Evolutionary conservation across 2,113 vertebrate species (phyloP).

Genomic region (Colossoma macropomum): DNA sequence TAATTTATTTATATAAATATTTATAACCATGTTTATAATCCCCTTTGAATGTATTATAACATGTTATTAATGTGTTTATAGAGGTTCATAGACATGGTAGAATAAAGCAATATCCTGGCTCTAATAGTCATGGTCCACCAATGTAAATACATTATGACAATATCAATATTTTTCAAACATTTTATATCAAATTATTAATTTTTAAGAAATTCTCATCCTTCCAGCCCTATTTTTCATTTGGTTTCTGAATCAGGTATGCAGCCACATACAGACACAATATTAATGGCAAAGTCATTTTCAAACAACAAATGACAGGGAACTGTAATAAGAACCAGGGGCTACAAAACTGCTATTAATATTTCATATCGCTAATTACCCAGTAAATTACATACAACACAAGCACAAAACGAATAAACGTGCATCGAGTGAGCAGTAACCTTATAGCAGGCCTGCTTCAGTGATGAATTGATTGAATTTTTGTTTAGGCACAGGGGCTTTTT

Average conservation of each 20-base stretch:
- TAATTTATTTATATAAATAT: too few species aligned
- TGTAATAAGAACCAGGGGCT: constrained; percentile 33
- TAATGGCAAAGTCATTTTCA: constrained; percentile 59
- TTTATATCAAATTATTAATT: too few species aligned
- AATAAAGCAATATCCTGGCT: too few species aligned
- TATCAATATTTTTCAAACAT: too few species aligned
- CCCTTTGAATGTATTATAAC: too few species aligned
- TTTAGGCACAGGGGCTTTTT: constrained; percentile 10
- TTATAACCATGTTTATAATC: too few species aligned
- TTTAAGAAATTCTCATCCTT: too few species aligned
- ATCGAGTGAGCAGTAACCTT: constrained; percentile 55
- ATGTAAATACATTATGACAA: too few species aligned
- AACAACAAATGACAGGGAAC: constrained; percentile 51
- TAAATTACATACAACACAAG: constrained; percentile 58
- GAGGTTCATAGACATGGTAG: too few species aligned
- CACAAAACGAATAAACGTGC: constrained; percentile 54
- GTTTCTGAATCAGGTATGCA: background rate
- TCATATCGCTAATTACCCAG: constrained; percentile 62
- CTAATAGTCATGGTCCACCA: too few species aligned
- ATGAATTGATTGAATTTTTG: constrained; percentile 24
- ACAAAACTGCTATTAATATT: constrained; percentile 62
- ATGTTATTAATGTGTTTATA: too few species aligned
- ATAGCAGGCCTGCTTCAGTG: constrained; percentile 22
- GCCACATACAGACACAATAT: background rate
- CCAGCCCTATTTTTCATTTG: background rate